Evolutionary conservation across 2,888 invertebrate species (phyloP), one percentile per base, ranked within the genome.

Genomic region (Dasysyrphus tricinctus): DNA sequence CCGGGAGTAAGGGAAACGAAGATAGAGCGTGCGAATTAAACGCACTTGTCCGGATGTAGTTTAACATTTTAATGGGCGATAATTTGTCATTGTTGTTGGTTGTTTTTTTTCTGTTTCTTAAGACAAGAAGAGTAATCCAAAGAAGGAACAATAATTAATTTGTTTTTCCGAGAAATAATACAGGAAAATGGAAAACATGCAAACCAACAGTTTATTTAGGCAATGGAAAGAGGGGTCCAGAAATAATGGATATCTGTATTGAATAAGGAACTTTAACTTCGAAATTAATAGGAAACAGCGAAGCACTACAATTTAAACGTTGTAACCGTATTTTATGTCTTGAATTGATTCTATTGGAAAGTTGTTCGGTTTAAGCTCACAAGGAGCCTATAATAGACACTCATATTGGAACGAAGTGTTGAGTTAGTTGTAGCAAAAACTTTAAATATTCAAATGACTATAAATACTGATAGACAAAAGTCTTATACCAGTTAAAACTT

Each of bases 41-140:
- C 59, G 65, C 51, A 82, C 65, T 67, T 49, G 73, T 65, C 75
- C 75, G 74, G 79, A 79, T 70, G 86, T 78, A 51, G 75, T 86
- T 86, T 74, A 79, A 70, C 82, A 79, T 82, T 86, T 82, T 79
- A 86, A 86, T 47, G 86, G 75, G 75, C 42, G 61, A 72, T 74
- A 79, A 82, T 86, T 75, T 86, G 82, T 82, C 78, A 86, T 82
- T 82, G 72, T 67, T 72, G 37, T 69, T 49, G 12, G 34, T 65
- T 11, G 47, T 44, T 24, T 51, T 49, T 47, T 51, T 2, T 61
- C 47, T 34, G 24, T n/a, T 59, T 14, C 24, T 16, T 34, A 2
- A n/a, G 12, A 32, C 32, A 16, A 16, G 14, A 12, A 37, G 16
- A 70, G 37, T 32, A 56, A 70, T 32, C 42, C 16, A 29, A 24